phyloP scores from a whole-genome alignment of 2,888 invertebrate species.

The Helleia helle region DNA sequence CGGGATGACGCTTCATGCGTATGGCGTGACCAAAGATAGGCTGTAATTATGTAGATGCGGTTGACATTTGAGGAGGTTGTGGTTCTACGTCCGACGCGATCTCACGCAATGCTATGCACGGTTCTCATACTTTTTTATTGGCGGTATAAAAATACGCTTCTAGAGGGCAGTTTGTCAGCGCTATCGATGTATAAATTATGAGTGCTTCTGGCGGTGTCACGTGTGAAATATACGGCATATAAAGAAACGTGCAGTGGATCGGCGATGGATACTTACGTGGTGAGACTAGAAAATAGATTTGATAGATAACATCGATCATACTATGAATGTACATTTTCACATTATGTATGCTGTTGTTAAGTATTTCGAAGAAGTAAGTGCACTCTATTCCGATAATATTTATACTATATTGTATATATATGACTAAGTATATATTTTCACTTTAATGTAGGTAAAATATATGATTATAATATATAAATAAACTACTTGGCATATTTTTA shows the following conservation, averaged over 20 bases:
- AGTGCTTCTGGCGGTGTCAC: slow-evolving; percentile 39
- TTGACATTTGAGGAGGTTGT: slow-evolving; percentile 48
- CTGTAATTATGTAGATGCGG: slow-evolving; percentile 48
- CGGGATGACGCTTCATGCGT: slow-evolving; percentile 29
- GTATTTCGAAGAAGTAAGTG: too few species aligned
- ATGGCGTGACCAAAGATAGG: slow-evolving; percentile 37
- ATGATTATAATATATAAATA: too few species aligned
- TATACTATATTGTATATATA: too few species aligned
- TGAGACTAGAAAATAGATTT: slow-evolving; percentile 28
- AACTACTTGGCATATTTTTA: too few species aligned
- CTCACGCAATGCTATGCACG: slow-evolving; percentile 53
- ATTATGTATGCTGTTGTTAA: not conserved
- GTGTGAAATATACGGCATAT: slow-evolving; percentile 45
- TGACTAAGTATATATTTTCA: too few species aligned
- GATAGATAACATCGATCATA: slow-evolving; percentile 19
- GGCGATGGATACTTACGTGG: slow-evolving; percentile 36
- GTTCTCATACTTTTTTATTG: slow-evolving; percentile 25
- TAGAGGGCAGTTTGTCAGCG: too few species aligned
- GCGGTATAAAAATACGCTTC: slow-evolving; percentile 19
- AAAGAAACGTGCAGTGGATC: slow-evolving; percentile 41
- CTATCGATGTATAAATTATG: slow-evolving; percentile 54
- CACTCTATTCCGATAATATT: too few species aligned
- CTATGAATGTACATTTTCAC: slow-evolving; percentile 2
- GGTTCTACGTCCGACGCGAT: slow-evolving; percentile 37
- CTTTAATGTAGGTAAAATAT: too few species aligned